phyloP scores from a whole-genome alignment of 2,113 vertebrate genomes.

The Fukomys damarensis region DNA sequence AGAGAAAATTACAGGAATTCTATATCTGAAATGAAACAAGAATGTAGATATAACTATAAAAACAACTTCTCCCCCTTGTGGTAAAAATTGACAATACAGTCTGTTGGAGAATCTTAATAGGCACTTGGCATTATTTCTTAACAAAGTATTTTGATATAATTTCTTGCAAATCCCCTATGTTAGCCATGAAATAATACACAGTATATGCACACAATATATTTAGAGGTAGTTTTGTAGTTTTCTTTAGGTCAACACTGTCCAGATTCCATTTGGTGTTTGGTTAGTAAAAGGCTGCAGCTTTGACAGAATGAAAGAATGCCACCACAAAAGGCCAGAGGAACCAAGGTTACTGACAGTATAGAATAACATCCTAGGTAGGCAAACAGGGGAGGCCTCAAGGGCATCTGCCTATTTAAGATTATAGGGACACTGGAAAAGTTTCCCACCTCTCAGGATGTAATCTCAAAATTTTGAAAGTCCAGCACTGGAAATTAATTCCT shows the following conservation, averaged over 20 bases:
- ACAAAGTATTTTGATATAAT: constrained; percentile 47
- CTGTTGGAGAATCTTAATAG: constrained; percentile 51
- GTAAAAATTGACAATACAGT: constrained; percentile 75
- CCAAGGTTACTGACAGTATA: constrained; percentile 1
- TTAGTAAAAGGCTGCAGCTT: constrained; percentile 48
- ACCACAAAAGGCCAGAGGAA: constrained; percentile 54
- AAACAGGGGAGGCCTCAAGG: constrained; percentile 20
- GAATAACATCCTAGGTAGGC: constrained; percentile 32
- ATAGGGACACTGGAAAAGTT: background rate
- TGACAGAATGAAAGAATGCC: constrained; percentile 1
- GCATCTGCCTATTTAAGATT: constrained; percentile 9
- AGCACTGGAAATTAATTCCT: constrained; percentile 58
- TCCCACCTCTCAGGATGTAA: constrained; percentile 45
- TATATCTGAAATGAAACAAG: constrained; percentile 64
- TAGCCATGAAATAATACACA: constrained; percentile 36
- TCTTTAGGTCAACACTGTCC: constrained; percentile 44
- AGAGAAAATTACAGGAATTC: constrained; percentile 46
- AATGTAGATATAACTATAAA: constrained; percentile 64
- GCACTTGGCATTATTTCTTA: constrained; percentile 66
- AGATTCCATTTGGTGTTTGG: constrained; percentile 25
- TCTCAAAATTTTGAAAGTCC: constrained; percentile 42
- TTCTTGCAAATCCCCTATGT: background rate
- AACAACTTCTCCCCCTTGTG: constrained; percentile 79
- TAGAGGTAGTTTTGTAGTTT: constrained; percentile 58
- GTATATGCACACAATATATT: constrained; percentile 40